Percentiles rank a stretch among this genome's conserved stretches.
Evolutionary conservation across 2,113 vertebrate genomes (phyloP).

Genomic region (Sinosuthora webbiana): DNA sequence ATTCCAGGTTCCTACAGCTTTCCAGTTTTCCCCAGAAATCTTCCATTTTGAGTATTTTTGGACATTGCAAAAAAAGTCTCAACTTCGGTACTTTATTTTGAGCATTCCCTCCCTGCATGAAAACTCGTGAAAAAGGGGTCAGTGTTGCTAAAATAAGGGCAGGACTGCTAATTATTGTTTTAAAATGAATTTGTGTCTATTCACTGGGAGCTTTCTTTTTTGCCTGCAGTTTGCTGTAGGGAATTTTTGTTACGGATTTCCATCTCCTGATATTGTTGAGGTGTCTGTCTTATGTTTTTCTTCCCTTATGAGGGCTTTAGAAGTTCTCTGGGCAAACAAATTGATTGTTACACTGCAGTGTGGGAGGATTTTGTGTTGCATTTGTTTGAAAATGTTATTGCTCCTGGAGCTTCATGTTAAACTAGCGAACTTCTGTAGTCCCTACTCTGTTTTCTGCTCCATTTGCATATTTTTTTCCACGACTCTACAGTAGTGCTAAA

Average conservation of each 20-base stretch:
- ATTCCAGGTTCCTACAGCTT: background rate
- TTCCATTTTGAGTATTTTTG: background rate
- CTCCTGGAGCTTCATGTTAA: constrained; percentile 11
- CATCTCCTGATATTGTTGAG: background rate
- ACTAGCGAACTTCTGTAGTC: background rate
- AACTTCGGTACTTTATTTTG: background rate
- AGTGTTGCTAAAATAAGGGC: background rate
- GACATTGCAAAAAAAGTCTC: background rate
- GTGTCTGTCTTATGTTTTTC: background rate
- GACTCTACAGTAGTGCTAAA: background rate
- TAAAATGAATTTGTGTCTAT: background rate
- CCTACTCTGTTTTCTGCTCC: background rate
- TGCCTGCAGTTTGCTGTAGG: background rate
- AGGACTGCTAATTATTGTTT: background rate
- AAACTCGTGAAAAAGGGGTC: background rate
- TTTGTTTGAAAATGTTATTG: constrained; percentile 23
- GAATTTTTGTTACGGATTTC: background rate
- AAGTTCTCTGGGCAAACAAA: constrained; percentile 48
- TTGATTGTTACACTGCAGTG: constrained; percentile 34
- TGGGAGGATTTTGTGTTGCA: constrained; percentile 22
- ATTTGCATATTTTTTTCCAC: background rate
- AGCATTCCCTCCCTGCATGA: background rate
- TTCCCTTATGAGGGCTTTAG: constrained; percentile 3
- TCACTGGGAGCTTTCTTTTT: background rate
- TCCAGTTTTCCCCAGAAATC: background rate